Evolutionary conservation across 1,140 invertebrate genomes (phyloP), one percentile per base, ranked within the genome.

Genomic region (Paraescarpia echinospica): DNA sequence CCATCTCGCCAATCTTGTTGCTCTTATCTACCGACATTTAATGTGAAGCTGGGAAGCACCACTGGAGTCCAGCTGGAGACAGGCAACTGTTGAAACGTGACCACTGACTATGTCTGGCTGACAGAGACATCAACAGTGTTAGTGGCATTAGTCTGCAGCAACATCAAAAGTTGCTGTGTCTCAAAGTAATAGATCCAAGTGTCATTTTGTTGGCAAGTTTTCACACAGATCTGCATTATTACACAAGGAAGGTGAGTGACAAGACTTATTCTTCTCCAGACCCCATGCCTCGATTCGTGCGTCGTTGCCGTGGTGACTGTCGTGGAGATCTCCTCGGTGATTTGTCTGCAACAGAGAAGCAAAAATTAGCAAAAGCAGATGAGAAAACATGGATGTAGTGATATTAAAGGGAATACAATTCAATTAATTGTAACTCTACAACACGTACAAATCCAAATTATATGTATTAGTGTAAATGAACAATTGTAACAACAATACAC

Each of bases 251-350:
- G 59, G 59, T 18, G 59, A 77, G 59, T 77, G 18, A 27, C 27
- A 77, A 31, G 18, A 77, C 59, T 77, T 77, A 77, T 94, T 34
- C 94, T 94, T 27, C 59, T 77, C 59, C 59, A 0, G 59, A 77
- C 27, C 95, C 95, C 89, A 94, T 94, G 89, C 94, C 93, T 91
- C 95, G 93, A 93, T 95, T 95, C 93, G 93, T 95, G 93, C 94
- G 94, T 93, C 95, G 93, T 93, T 95, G 95, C 77, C 95, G 92
- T 89, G 95, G 95, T 33, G 95, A 96, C 93, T 95, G 94, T 93
- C 95, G 95, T 90, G 95, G 95, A 88, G 95, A 95, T 59, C 94
- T 93, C 91, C 94, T 94, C 92, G 95, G 95, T 88, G 95, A 95
- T 91, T 94, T 94, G 93, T 95, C 95, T 95, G 94, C 4, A 94